These are phyloP conservation scores for Ormyrus labotus DNA, from an alignment of 2,888 invertebrate genomes.

Conservation along the genomic window DNA sequence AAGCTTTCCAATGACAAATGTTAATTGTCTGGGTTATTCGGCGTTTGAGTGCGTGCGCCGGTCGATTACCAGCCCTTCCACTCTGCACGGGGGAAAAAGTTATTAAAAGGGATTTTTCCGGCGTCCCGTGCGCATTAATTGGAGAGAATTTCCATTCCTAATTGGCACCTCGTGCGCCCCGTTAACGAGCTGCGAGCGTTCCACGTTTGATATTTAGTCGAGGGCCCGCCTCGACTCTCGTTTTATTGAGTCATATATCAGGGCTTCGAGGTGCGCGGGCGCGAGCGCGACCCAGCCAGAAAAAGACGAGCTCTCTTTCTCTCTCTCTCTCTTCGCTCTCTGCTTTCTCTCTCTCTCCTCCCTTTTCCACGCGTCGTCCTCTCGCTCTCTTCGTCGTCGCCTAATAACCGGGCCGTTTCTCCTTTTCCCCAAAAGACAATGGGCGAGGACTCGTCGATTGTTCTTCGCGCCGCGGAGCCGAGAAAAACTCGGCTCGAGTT, in stretches of 20 bases:
- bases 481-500: too few species aligned
- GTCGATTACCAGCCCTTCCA: too few species aligned
- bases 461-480: too few species aligned
- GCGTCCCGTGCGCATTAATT: conserved; percentile 31
- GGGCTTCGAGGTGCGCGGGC: conserved; percentile 58
- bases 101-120: too few species aligned
- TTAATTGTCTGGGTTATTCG: conserved; percentile 2
- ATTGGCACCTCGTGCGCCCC: conserved; percentile 47
- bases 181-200: conserved; percentile 71
- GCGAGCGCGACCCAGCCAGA: not conserved
- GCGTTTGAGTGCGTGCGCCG: too few species aligned
- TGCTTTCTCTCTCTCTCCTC: conserved; percentile 11
- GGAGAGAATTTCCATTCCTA: conserved; percentile 40
- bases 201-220: conserved; percentile 72
- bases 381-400: conserved; percentile 26
- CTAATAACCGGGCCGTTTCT: conserved; percentile 36
- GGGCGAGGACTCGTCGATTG: too few species aligned
- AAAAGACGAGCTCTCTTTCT: conserved; percentile 22
- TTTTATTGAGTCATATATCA: conserved; percentile 75
- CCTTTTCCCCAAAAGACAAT: too few species aligned
- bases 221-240: conserved; percentile 67
- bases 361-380: conserved; percentile 3
- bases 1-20: conserved; percentile 42
- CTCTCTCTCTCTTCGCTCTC: not conserved
- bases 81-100: too few species aligned